Evolutionary conservation across 2,888 invertebrate genomes (phyloP).

Genomic region (Lithophane semibrunnea): DNA sequence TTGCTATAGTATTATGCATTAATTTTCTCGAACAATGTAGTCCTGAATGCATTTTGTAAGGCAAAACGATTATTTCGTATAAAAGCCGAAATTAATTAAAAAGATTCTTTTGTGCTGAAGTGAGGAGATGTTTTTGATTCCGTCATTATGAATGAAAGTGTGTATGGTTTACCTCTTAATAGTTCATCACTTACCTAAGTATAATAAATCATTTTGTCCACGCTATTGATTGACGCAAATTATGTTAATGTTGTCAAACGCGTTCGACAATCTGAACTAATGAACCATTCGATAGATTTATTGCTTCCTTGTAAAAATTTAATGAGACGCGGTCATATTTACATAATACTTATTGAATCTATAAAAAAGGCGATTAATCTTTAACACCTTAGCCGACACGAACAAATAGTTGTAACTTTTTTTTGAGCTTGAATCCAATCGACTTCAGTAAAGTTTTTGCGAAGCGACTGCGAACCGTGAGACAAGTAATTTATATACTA

Average conservation of each 20-base stretch:
- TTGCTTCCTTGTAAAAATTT: slow-evolving; percentile 58
- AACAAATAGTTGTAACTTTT: slow-evolving; percentile 52
- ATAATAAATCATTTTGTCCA: slow-evolving; percentile 56
- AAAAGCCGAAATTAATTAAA: slow-evolving; percentile 51
- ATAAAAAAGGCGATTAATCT: slow-evolving; percentile 55
- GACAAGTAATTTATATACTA: slow-evolving; percentile 60
- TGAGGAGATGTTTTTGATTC: slow-evolving; percentile 14
- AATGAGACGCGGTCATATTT: slow-evolving; percentile 54
- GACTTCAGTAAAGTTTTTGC: slow-evolving; percentile 53
- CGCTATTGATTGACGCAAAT: slow-evolving; percentile 61
- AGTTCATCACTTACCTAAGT: slow-evolving; percentile 28
- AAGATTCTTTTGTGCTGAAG: slow-evolving; percentile 6
- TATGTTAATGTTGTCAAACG: slow-evolving; percentile 63
- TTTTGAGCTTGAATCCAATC: slow-evolving; percentile 35
- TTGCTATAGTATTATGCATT: slow-evolving; percentile 36
- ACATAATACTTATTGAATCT: slow-evolving; percentile 43
- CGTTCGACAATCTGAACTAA: slow-evolving; percentile 55
- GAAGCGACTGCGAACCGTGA: slow-evolving; percentile 54
- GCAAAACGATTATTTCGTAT: slow-evolving; percentile 33
- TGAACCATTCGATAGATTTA: slow-evolving; percentile 64
- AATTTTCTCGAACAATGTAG: slow-evolving; percentile 46
- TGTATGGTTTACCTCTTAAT: slow-evolving; percentile 11
- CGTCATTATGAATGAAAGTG: not conserved
- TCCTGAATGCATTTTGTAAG: slow-evolving; percentile 37
- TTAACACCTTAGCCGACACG: slow-evolving; percentile 42